phyloP scores from a whole-genome alignment of 2,797 vertebrate species.

The Pelochelys cantorii region DNA sequence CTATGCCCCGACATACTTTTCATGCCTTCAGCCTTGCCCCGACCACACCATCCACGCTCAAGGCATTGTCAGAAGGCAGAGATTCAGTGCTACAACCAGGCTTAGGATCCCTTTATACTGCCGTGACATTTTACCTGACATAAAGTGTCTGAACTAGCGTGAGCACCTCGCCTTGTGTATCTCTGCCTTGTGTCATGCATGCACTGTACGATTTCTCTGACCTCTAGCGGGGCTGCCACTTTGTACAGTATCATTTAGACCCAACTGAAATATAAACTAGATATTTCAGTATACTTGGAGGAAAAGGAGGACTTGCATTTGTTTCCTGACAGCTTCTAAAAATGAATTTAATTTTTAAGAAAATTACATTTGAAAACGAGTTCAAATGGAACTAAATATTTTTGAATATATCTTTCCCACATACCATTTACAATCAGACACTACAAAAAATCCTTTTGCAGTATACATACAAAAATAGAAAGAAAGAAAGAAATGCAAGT shows the following conservation, averaged over 20 bases:
- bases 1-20: neutral
- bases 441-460: neutral
- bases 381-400: neutral
- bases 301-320: neutral
- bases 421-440: fast-evolving
- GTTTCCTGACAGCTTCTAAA: neutral
- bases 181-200: neutral
- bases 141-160: neutral
- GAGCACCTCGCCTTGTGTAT: neutral
- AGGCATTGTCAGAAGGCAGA: neutral
- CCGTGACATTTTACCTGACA: neutral
- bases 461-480: neutral
- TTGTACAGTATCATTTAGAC: neutral
- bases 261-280: neutral
- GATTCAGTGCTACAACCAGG: neutral
- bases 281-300: constrained; percentile 10
- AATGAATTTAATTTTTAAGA: fast-evolving
- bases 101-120: neutral
- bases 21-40: neutral
- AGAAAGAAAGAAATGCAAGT: fast-evolving
- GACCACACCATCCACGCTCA: neutral
- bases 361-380: neutral
- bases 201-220: neutral
- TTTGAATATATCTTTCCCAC: neutral
- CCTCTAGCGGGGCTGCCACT: neutral